Evolutionary conservation across 2,888 invertebrate genomes (phyloP).

Genomic region (Drosophila leonis): DNA sequence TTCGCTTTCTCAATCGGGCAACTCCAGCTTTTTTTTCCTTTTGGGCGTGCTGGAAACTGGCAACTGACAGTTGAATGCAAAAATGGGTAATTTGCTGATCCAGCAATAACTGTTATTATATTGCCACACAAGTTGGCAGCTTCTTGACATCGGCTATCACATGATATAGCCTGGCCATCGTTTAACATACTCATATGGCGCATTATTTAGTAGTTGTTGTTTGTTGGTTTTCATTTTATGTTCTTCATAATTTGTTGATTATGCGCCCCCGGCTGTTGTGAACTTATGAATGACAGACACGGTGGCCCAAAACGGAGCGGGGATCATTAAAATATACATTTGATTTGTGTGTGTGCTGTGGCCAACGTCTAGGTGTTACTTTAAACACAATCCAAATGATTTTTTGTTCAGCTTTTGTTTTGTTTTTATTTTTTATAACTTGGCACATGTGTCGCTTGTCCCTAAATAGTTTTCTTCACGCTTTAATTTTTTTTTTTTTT

Average conservation of each 20-base stretch:
- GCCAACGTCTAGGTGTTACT: slow-evolving; percentile 45
- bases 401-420: slow-evolving; percentile 24
- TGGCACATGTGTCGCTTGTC: slow-evolving; percentile 68
- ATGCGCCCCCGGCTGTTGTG: slow-evolving; percentile 38
- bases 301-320: slow-evolving; percentile 5
- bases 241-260: slow-evolving; percentile 66
- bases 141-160: slow-evolving; percentile 26
- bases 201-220: slow-evolving; percentile 15
- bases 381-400: slow-evolving; percentile 41
- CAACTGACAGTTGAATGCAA: background rate
- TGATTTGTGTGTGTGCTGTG: slow-evolving; percentile 34
- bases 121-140: slow-evolving; percentile 43
- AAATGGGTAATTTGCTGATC: slow-evolving; percentile 12
- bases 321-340: slow-evolving; percentile 55
- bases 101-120: slow-evolving; percentile 37
- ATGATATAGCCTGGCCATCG: slow-evolving; percentile 8
- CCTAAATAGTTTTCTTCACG: slow-evolving; percentile 51
- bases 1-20: slow-evolving; percentile 56
- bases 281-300: slow-evolving; percentile 55
- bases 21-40: background rate
- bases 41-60: slow-evolving; percentile 1
- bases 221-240: slow-evolving; percentile 47
- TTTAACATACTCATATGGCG: slow-evolving; percentile 24
- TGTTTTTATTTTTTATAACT: slow-evolving; percentile 61
- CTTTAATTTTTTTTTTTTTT: slow-evolving; percentile 11